phyloP scores from a whole-genome alignment of 2,797 vertebrate species.

The Chaunax sp. region DNA sequence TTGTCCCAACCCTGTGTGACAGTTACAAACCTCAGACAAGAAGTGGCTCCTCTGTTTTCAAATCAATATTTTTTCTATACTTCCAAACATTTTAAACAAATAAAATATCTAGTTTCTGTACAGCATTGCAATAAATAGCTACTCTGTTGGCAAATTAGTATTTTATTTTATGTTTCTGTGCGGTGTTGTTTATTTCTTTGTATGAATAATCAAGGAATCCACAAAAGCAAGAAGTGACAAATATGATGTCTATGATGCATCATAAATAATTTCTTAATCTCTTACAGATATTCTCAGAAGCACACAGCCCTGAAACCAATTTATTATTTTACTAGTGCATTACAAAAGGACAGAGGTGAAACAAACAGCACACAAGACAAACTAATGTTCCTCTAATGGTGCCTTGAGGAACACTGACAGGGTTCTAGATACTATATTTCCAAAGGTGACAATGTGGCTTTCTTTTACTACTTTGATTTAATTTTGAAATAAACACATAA shows the following conservation, averaged over 20 bases:
- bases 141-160: no score
- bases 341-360: no score
- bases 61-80: not conserved
- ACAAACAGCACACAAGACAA: no score
- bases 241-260: not conserved
- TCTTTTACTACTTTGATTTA: not conserved
- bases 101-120: not conserved
- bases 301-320: not conserved
- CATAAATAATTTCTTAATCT: not conserved
- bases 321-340: no score
- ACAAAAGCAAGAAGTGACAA: not conserved
- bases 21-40: not conserved
- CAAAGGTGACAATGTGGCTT: no score
- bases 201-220: not conserved
- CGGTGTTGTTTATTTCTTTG: not conserved
- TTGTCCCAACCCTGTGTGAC: constrained; percentile 1
- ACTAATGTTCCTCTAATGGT: no score
- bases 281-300: not conserved
- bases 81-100: constrained; percentile 18
- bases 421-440: no score
- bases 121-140: no score
- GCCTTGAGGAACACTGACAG: no score
- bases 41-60: not conserved
- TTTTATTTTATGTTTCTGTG: not conserved
- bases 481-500: not conserved